Conservation (phyloP, 2,797 vertebrate species). For the Chelidonichthys spinosus region DNA sequence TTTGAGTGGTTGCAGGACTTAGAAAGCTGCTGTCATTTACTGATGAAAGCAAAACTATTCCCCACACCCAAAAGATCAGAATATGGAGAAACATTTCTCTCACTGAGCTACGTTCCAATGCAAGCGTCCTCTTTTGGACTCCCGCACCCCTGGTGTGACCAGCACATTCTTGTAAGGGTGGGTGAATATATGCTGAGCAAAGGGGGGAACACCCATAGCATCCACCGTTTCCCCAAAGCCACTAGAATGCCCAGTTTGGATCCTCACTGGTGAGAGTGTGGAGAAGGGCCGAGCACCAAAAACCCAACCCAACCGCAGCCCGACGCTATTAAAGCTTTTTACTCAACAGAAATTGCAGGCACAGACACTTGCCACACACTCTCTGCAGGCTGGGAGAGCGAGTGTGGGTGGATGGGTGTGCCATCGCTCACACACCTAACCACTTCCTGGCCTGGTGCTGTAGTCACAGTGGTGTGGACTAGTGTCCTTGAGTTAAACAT, state of each 20-base stretch:
- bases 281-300: conserved; percentile 63
- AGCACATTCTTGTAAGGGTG: conserved; percentile 25
- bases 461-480: conserved; percentile 49
- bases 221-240: conserved; percentile 30
- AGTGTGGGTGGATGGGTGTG: conserved; percentile 76
- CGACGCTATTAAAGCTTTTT: conserved; percentile 59
- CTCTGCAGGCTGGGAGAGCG: conserved; percentile 36
- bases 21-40: background rate
- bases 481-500: conserved; percentile 61
- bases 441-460: conserved; percentile 69
- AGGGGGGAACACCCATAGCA: conserved; percentile 48
- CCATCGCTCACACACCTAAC: conserved; percentile 47
- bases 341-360: conserved; percentile 55
- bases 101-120: background rate
- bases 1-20: no score
- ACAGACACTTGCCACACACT: conserved; percentile 49
- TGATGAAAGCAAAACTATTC: conserved; percentile 30
- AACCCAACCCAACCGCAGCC: conserved; percentile 54
- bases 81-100: conserved; percentile 8
- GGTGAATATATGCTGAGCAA: conserved; percentile 33
- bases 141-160: conserved; percentile 8
- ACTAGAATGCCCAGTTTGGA: conserved; percentile 31
- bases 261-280: conserved; percentile 49
- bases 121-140: no score
- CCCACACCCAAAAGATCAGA: conserved; percentile 4